Evolutionary conservation across 2,888 invertebrate genomes (phyloP), one percentile per base, ranked within the genome.

Genomic region (Allygus modestus): DNA sequence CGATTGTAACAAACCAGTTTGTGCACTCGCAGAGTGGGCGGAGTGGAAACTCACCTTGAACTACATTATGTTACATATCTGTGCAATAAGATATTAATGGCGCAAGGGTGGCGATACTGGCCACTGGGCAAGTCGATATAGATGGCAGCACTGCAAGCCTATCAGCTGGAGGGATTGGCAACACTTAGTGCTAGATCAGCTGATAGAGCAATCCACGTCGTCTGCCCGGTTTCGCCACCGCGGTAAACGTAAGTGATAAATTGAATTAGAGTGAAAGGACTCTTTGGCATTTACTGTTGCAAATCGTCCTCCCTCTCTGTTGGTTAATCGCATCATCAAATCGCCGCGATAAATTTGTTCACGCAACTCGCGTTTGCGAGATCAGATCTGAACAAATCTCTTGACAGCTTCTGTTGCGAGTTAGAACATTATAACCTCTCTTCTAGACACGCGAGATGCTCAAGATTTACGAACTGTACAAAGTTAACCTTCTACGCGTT

Each of bases 201-300:
- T 65, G 65, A 65, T 28, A 28, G 65, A 28, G 65, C 65, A 28
- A 65, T 54, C 54, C 54, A 17, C 17, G 58, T 65, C 31, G 65
- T 65, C 65, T 65, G 28, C 28, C 23, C 1, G 65, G 65, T 65
- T 65, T 65, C 65, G 65, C 65, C 65, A 65, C 65, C 12, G 28
- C 65, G 65, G 65, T 65, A 65, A 65, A 31, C 65, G 65, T 15
- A 20, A 54, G 54, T 54, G 65, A 65, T 65, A 65, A 65, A 65
- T 65, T 65, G 65, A 65, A 65, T 65, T 65, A 65, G 65, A 54
- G 54, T 54, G 54, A 65, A 65, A 65, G 65, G 65, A 65, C 65
- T 20, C 58, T n/a, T n/a, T 31, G 65, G 31, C 65, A 65, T 65
- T 65, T 65, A 26, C 58, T 58, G 31, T 65, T 65, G 65, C 65